Percentiles rank a stretch among this genome's conserved stretches.
These are phyloP conservation scores for Corythornis cristatus DNA, from an alignment of 2,113 vertebrate species.

Conservation along the genomic window DNA sequence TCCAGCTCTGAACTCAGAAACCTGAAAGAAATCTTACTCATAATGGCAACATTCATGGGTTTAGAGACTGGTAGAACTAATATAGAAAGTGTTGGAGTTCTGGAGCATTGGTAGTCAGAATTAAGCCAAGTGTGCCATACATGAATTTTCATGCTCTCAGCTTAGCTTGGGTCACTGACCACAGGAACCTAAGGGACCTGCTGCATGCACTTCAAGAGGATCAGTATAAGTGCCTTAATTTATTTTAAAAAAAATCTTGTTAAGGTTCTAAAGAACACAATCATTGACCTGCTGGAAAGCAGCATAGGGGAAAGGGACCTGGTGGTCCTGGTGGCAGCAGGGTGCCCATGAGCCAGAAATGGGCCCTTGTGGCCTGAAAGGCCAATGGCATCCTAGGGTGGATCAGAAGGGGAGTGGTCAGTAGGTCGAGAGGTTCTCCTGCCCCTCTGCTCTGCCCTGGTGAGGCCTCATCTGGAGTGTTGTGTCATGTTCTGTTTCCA, in stretches of 20 bases:
- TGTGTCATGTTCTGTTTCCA: too few relatives aligned
- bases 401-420: too few relatives aligned
- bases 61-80: neutral
- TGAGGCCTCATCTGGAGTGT: too few relatives aligned
- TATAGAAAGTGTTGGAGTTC: neutral
- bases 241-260: neutral
- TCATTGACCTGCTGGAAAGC: neutral
- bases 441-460: too few relatives aligned
- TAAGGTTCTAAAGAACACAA: neutral
- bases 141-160: neutral
- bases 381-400: too few relatives aligned
- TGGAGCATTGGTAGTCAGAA: neutral
- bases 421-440: too few relatives aligned
- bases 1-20: constrained; percentile 1
- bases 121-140: neutral
- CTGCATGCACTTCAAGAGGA: neutral
- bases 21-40: neutral
- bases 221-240: neutral
- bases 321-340: too few relatives aligned
- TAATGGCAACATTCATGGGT: neutral
- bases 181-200: neutral
- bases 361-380: too few relatives aligned
- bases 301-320: too few relatives aligned
- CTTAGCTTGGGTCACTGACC: neutral
- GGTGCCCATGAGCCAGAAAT: too few relatives aligned